These are phyloP conservation scores for Nephila pilipes DNA, from an alignment of 1,140 invertebrate genomes.

Conservation along the genomic window DNA sequence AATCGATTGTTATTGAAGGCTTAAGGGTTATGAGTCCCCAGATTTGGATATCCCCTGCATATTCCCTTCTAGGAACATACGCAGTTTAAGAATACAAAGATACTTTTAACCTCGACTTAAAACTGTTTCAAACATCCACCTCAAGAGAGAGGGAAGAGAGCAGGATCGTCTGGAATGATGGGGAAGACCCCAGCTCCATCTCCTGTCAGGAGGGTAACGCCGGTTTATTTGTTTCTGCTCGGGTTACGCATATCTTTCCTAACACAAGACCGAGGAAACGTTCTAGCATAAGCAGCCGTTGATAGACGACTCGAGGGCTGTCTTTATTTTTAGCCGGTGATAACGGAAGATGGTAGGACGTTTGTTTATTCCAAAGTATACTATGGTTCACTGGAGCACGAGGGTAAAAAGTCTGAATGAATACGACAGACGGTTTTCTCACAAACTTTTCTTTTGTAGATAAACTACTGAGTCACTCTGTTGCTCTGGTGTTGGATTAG, in stretches of 20 bases:
- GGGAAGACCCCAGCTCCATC: not conserved
- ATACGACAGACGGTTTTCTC: not conserved
- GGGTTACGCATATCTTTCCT: conserved; percentile 8
- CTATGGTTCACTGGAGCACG: not conserved
- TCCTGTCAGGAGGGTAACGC: not conserved
- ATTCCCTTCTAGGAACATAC: no score
- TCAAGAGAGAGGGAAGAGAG: not conserved
- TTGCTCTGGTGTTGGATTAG: not conserved
- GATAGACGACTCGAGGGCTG: not conserved
- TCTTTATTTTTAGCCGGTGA: conserved; percentile 5
- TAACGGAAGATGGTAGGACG: conserved; percentile 26
- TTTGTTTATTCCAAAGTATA: not conserved
- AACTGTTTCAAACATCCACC: no score
- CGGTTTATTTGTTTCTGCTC: conserved; percentile 37
- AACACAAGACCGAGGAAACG: conserved; percentile 21
- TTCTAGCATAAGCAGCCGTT: conserved; percentile 13
- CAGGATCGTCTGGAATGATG: not conserved
- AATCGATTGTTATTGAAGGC: no score
- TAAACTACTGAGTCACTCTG: not conserved
- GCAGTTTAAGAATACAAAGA: no score
- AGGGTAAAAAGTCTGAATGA: not conserved
- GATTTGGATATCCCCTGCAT: no score
- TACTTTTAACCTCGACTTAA: no score
- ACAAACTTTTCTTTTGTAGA: not conserved
- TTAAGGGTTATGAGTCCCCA: no score